Base-by-base conservation (phyloP, 1,140 invertebrate species). In the Sarcophaga peregrina region DNA sequence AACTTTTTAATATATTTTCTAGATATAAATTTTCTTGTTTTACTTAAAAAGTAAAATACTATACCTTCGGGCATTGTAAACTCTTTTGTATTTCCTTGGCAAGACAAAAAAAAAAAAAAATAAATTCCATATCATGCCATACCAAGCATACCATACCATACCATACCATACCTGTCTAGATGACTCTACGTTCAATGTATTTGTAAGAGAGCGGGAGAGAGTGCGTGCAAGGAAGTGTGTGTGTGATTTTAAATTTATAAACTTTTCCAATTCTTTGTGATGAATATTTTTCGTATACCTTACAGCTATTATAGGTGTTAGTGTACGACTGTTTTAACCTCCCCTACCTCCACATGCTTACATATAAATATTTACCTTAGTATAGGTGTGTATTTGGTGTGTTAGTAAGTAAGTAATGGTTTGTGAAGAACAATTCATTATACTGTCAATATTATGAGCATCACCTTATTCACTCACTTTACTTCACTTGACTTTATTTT, bases 221-320 rank as follows among this genome's bases (percentile, higher is more conserved):
- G n/a, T 58, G 5, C 3, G 54, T 13, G 54, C 9, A 54, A 17
- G 58, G n/a, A 15, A 17, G 5, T 62, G 58, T 9, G 3, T 20
- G 62, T 68, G 62, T 68, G 62, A 68, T n/a, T 17, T 68, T 20
- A 20, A 68, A 68, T 68, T 68, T 20, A 20, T 68, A 68, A 68
- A 68, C 62, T 68, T 68, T 62, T 68, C 17, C 62, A 68, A 68
- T 68, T 20, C 17, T 68, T 62, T 68, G 62, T 68, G 62, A 68
- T 20, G 62, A 68, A 68, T 62, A 62, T 20, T 17, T 68, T 68
- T 68, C 20, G 9, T 58, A 58, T n/a, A 58, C 54, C 62, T 20
- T 62, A 20, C 62, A 68, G 54, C 10, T 58, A 37, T 58, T 58
- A 10, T 13, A 13, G 54, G 5, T 5, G 6, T 9, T 5, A 9